A percentile compares a stretch with the other conserved stretches of the same genome.
phyloP scores from a whole-genome alignment of 2,888 invertebrate species.

The Agrochola macilenta region DNA sequence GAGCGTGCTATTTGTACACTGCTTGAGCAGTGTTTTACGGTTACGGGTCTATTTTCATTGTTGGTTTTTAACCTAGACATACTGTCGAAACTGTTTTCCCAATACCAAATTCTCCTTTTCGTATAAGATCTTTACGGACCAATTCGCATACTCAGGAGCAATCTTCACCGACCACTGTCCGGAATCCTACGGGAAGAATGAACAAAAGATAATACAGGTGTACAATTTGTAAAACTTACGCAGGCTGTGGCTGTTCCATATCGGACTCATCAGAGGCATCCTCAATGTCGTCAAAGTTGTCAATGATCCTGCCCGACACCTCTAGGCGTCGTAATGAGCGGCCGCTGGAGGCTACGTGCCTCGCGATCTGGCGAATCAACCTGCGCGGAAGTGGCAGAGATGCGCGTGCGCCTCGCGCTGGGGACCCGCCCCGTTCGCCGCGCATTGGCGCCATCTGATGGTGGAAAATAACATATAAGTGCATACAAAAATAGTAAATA shows the following conservation, averaged over 20 bases:
- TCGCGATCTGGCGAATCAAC: constrained; percentile 88
- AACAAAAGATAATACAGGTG: background rate
- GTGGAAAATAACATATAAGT: constrained; percentile 22
- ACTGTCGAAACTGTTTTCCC: background rate
- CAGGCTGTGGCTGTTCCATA: constrained; percentile 83
- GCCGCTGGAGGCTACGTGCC: constrained; percentile 88
- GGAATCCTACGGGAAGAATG: background rate
- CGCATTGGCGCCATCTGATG: constrained; percentile 89
- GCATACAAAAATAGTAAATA: background rate
- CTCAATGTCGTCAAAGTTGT: constrained; percentile 89
- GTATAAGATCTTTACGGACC: background rate
- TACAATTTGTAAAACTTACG: constrained; percentile 77
- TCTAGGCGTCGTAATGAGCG: constrained; percentile 88
- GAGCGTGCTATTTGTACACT: constrained; percentile 3
- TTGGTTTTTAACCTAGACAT: background rate
- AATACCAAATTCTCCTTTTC: background rate
- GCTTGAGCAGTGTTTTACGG: constrained; percentile 4
- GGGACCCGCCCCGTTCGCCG: constrained; percentile 88
- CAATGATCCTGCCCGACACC: constrained; percentile 88
- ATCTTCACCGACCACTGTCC: background rate
- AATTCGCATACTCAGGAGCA: background rate
- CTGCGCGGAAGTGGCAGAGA: constrained; percentile 87
- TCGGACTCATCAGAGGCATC: constrained; percentile 86
- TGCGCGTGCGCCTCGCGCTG: constrained; percentile 88
- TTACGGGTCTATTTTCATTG: constrained; percentile 16